Evolutionary conservation across 2,888 invertebrate species (phyloP), one percentile per base, ranked within the genome.

Genomic region (Lacanobia wlatinum): DNA sequence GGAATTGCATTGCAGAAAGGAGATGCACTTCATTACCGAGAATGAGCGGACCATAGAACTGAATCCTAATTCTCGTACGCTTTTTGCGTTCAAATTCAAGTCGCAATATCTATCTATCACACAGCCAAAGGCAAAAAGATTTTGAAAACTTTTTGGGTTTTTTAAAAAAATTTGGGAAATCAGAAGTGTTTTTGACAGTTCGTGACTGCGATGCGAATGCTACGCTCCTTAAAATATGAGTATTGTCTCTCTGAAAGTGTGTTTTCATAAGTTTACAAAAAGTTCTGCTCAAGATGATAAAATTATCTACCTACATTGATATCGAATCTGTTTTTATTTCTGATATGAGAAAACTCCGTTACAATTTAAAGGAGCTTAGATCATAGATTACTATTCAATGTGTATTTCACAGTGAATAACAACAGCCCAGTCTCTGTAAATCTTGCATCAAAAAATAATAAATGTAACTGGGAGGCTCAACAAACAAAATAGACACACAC

Each of bases 401-500:
- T 43, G 40, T 28, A 21, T 61, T 43, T 62, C 34, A 66, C 14
- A 38, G 18, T 40, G 14, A 40, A 46, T 48, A 18, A 21, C 14
- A 28, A 68, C 40, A 34, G 16, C n/a, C 5, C 28, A 46, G 12
- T 16, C 16, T 28, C 21, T 9, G 46, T 55, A 43, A 71, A 43
- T 71, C n/a, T 55, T 58, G 18, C 3, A 48, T 55, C n/a, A 38
- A 18, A 73, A 78, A 38, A 40, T 60, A 12, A 23, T 14, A 46
- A 55, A 38, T 16, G 14, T 10, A 38, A 46, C 14, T 52, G 12
- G 38, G n/a, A 12, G 21, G 28, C 56, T 40, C 34, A 59, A 81
- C 14, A 66, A 58, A 46, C 23, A 50, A 50, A 78, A 69, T 64
- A 55, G 46, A 64, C n/a, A 16, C 10, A 43, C 43, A 76, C 40